Evolutionary conservation across 2,888 invertebrate species (phyloP).

Genomic region (Drosophila lutescens): DNA sequence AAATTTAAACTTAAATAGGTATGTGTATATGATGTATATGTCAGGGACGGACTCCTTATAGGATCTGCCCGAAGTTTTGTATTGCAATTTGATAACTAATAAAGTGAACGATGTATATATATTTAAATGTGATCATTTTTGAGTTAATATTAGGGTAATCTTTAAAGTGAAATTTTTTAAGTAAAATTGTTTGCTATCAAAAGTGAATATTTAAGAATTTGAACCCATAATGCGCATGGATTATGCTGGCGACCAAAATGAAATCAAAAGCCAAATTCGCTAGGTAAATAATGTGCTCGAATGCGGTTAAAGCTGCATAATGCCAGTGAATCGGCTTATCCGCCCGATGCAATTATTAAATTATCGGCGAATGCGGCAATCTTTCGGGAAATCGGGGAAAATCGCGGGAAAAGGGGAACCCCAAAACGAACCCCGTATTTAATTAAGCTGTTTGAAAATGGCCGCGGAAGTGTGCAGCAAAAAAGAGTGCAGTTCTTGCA

Average conservation of each 20-base stretch:
- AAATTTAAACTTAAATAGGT: background rate
- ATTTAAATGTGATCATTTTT: background rate
- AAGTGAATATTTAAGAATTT: too few relatives aligned
- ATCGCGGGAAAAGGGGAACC: background rate
- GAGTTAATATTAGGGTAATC: too few relatives aligned
- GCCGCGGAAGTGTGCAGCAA: slow-evolving; percentile 32
- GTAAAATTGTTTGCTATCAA: too few relatives aligned
- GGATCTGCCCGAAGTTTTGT: slow-evolving; percentile 12
- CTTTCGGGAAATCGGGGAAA: background rate
- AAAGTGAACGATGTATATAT: slow-evolving; percentile 9
- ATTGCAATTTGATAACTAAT: slow-evolving; percentile 19
- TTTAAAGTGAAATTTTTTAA: too few relatives aligned
- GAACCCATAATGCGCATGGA: background rate
- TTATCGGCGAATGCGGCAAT: slow-evolving; percentile 16
- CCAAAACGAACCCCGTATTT: slow-evolving; percentile 35
- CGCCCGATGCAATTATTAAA: slow-evolving; percentile 43
- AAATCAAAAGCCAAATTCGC: slow-evolving; percentile 6
- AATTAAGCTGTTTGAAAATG: slow-evolving; percentile 45
- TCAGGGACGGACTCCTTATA: slow-evolving; percentile 4
- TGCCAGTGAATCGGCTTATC: slow-evolving; percentile 36
- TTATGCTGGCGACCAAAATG: background rate
- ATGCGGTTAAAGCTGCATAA: slow-evolving; percentile 19
- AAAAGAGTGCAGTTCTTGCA: slow-evolving; percentile 11
- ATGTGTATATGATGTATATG: slow-evolving; percentile 4
- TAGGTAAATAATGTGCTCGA: slow-evolving; percentile 8